Conservation (phyloP, 2,888 invertebrate genomes). For the Tiliacea citrago region DNA sequence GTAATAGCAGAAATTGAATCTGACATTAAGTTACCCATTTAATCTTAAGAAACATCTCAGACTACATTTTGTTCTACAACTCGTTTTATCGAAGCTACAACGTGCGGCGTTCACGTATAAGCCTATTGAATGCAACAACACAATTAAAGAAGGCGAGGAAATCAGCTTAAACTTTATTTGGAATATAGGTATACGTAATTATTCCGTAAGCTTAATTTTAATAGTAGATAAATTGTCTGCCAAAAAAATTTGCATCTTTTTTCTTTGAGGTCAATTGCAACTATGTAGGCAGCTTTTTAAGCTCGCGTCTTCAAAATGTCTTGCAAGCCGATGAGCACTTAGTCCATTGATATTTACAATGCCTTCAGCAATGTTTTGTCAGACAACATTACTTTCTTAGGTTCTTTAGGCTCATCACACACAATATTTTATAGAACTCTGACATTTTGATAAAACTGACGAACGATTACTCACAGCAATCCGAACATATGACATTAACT, state of each 20-base stretch:
- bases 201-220: no score
- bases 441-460: slow-evolving; percentile 50
- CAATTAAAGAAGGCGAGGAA: neutral
- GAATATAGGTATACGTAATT: neutral
- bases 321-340: neutral
- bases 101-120: neutral
- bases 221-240: neutral
- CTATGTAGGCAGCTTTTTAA: neutral
- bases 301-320: neutral
- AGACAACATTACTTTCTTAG: slow-evolving; percentile 10
- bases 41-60: slow-evolving; percentile 45
- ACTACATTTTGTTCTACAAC: slow-evolving; percentile 19
- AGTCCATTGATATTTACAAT: neutral
- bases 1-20: slow-evolving; percentile 47
- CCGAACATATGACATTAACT: slow-evolving; percentile 53
- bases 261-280: neutral
- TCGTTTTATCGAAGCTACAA: slow-evolving; percentile 10
- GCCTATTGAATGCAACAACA: slow-evolving; percentile 1
- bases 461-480: slow-evolving; percentile 49
- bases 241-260: neutral
- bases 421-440: slow-evolving; percentile 38
- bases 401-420: slow-evolving; percentile 5
- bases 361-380: slow-evolving; percentile 12
- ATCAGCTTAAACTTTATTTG: neutral
- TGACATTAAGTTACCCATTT: slow-evolving; percentile 43